Base-by-base conservation (phyloP, 2,888 invertebrate genomes). In the Amblyjoppa fuscipennis region DNA sequence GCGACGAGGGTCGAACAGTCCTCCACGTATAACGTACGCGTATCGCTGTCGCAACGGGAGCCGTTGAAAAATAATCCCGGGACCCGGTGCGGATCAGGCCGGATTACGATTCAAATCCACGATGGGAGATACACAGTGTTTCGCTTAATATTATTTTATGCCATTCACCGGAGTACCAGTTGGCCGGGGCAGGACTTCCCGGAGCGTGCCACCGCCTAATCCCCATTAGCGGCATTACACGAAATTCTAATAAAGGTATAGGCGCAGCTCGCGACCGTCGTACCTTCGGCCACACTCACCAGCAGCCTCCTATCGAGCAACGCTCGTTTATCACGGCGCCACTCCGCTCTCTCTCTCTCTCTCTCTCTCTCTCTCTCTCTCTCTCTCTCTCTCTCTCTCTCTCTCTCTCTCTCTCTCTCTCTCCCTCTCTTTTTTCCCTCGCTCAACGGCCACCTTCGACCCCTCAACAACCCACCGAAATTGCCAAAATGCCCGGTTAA, bases 171-270 rank as follows among this genome's bases (percentile, higher is more conserved):
- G 85, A 70, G 31, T n/a, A 45, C 31, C 61, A 25, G 25, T 34
- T n/a, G 16, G 31, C 3, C 13, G 49, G n/a, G 51, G 0, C 45
- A 38, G 61, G 34, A 78, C 68, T n/a, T 38, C 20, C 11, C 75
- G 28, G 20, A 76, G 59, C 64, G 68, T 76, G 56, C 85, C 87
- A 83, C 84, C 86, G 70, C 87, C 90, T 84, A 87, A 88, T 87
- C 87, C 88, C 91, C 90, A 90, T 91, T 91, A 91, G 89, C 88
- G 77, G 89, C 90, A 91, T 91, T 91, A 90, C 89, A 82, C 87
- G 89, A 89, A 90, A 90, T 89, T 89, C 87, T 88, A 85, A 83
- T 81, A 73, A 83, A 88, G 88, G 88, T 86, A 81, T 74, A 74
- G 77, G 68, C 71, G 59, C 56, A 69, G 53, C 38, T 64, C 77